phyloP scores from a whole-genome alignment of 2,888 invertebrate genomes.

The Melanargia galathea region DNA sequence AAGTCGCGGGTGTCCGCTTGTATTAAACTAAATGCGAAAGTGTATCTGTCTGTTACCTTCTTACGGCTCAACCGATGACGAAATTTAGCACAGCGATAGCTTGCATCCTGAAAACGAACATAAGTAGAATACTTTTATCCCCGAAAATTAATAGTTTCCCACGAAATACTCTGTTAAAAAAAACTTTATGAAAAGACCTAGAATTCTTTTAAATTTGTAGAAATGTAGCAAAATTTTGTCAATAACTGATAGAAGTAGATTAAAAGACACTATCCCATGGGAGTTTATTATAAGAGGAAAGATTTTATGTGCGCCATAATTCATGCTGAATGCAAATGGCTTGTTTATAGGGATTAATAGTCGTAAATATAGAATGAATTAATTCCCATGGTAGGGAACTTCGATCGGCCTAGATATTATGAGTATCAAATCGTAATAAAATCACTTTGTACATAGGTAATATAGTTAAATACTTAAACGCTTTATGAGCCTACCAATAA shows the following conservation, averaged over 20 bases:
- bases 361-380: constrained; percentile 22
- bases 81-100: too few species aligned
- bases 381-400: constrained; percentile 12
- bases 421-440: constrained; percentile 9
- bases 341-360: constrained; percentile 25
- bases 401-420: constrained; percentile 8
- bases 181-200: too few species aligned
- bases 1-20: too few species aligned
- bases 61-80: too few species aligned
- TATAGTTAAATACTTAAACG: too few species aligned
- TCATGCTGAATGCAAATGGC: constrained; percentile 32
- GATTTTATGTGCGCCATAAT: constrained; percentile 27
- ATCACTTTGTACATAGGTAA: neutral
- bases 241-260: neutral
- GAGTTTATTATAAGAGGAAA: constrained; percentile 29
- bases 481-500: too few species aligned
- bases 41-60: too few species aligned
- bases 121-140: too few species aligned
- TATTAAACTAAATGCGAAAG: too few species aligned
- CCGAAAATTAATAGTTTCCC: too few species aligned
- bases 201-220: neutral
- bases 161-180: too few species aligned
- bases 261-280: constrained; percentile 3
- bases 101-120: too few species aligned
- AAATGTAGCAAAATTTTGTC: neutral